phyloP scores from a whole-genome alignment of 2,888 invertebrate species.

The Dione juno region DNA sequence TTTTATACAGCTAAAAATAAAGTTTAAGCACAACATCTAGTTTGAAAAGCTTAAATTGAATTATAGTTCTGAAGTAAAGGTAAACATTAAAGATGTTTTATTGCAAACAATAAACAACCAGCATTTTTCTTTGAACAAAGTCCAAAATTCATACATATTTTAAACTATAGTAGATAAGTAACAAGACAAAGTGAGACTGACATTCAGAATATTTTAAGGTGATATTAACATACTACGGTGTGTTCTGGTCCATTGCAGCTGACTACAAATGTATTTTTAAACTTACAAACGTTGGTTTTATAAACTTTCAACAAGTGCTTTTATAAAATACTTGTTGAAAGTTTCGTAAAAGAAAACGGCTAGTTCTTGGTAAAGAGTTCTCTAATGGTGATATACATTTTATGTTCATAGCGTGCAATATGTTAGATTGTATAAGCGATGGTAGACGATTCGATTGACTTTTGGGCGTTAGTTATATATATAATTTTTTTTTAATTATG shows the following conservation, averaged over 20 bases:
- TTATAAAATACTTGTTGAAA: slow-evolving; percentile 14
- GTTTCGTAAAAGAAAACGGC: not conserved
- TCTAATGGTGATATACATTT: not conserved
- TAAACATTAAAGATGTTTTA: not conserved
- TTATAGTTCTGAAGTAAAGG: not conserved
- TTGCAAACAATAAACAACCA: not conserved
- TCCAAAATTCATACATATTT: not conserved
- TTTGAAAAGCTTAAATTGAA: not conserved
- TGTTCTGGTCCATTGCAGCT: slow-evolving; percentile 18
- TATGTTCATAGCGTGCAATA: not conserved
- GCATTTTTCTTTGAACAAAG: not conserved
- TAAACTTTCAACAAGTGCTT: not conserved
- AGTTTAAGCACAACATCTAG: not conserved
- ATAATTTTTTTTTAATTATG: too few species aligned
- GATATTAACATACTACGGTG: slow-evolving; percentile 16
- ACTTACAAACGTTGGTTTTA: slow-evolving; percentile 11
- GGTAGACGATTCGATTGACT: not conserved
- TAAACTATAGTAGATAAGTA: not conserved
- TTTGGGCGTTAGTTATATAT: too few species aligned
- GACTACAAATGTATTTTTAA: slow-evolving; percentile 26
- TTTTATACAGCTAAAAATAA: not conserved
- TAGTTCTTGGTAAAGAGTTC: not conserved
- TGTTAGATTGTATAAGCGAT: not conserved
- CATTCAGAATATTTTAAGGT: slow-evolving; percentile 17
- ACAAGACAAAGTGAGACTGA: not conserved